Evolutionary conservation across 2,113 vertebrate genomes (phyloP), one percentile per base, ranked within the genome.

Genomic region (Phainopepla nitens): DNA sequence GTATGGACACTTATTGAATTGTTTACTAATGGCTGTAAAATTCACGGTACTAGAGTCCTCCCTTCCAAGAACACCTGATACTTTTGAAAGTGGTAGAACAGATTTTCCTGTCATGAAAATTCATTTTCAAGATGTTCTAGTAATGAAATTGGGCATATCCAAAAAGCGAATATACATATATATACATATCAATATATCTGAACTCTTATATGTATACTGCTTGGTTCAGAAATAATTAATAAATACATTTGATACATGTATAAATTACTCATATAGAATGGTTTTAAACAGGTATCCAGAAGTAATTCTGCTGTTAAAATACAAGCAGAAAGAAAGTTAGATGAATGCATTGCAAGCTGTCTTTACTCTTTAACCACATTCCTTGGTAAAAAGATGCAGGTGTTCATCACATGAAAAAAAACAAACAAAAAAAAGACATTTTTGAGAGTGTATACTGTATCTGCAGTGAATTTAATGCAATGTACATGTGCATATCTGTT

Each of bases 1-100:
- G 2, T 5, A 57, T 11, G 23, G 7, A 69, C 2, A n/a, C 5
- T 61, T 50, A 29, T 0, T 56, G 18, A 78, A 23, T 35, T 57
- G 7, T 82, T 91, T 79, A 18, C 6, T 71, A 53, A 44, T 1
- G 2, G 7, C 22, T 79, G 5, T 72, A 76, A 87, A 76, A 53
- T 23, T 5, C 16, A 60, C 3, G 0, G 1, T 27, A 41, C 6
- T 58, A 2, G 13, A 44, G 14, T 33, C 36, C 7, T 51, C 31
- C 22, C 5, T 51, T 75, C 13, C 15, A 18, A 27, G 17, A 80
- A 58, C 14, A 71, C 20, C 8, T 47, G 18, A 3, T 28, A 68
- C 20, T 35, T 78, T 71, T 60, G 27, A 42, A 84, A 72, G 24
- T 49, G 10, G 10, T 36, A 66, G 15, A 77, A 54, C 2, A 42